These are phyloP conservation scores for Chunga burmeisteri DNA, from an alignment of 2,113 vertebrate genomes.

Conservation along the genomic window DNA sequence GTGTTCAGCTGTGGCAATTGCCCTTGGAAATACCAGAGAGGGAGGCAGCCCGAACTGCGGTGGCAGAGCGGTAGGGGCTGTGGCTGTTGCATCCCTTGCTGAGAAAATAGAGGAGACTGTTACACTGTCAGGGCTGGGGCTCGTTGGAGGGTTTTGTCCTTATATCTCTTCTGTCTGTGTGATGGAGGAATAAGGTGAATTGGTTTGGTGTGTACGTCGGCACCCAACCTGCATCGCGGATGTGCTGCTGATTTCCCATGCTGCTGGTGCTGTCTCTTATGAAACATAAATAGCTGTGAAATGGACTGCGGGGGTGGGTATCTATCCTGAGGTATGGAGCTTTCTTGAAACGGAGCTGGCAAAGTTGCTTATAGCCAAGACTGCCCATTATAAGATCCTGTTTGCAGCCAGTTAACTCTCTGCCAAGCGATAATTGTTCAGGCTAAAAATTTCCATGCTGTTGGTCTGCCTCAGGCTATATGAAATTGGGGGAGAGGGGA, in stretches of 20 bases:
- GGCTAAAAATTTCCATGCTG: constrained; percentile 52
- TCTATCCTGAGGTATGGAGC: background rate
- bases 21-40: background rate
- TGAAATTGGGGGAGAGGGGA: background rate
- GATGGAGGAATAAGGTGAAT: background rate
- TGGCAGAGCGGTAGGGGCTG: background rate
- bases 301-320: background rate
- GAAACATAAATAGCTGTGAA: constrained; percentile 38
- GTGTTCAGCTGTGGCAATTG: background rate
- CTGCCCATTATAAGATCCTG: constrained; percentile 14
- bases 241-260: background rate
- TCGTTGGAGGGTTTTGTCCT: background rate
- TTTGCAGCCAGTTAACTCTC: constrained; percentile 27
- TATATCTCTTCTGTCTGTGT: no score
- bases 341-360: background rate
- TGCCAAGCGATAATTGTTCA: constrained; percentile 34
- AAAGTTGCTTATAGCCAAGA: constrained; percentile 1
- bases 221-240: background rate
- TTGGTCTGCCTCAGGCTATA: background rate
- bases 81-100: background rate
- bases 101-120: background rate
- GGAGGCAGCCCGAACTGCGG: background rate
- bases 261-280: constrained; percentile 32
- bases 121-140: background rate
- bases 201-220: background rate